Base-by-base conservation (phyloP, 1,140 invertebrate genomes). In the Rhyzopertha dominica region DNA sequence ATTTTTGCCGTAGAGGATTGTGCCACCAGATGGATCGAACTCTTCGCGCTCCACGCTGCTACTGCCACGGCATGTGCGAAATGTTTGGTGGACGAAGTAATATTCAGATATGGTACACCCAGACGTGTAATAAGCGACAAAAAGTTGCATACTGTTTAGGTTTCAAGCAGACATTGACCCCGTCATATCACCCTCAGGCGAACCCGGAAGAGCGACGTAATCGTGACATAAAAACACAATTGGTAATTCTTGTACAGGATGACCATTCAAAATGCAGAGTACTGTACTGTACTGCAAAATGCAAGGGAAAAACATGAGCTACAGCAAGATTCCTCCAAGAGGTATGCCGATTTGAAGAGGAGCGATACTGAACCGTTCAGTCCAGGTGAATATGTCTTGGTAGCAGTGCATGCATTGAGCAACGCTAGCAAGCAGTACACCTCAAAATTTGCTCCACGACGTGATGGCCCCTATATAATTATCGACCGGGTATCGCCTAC, bases 131-230 rank as follows among this genome's bases (percentile, higher is more conserved):
- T 59, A 5, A 51, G 47, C 37, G 53, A 59, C 35, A 59, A 59
- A 53, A 68, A 28, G 32, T 56, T 0, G 49, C 53, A 14, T 50
- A 58, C 37, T 49, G 42, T 9, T 28, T 69, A 2, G 60, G 47
- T 1, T 55, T 69, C 1, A 47, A 47, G 4, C 67, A 69, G 20
- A 46, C 45, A 2, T 42, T 69, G 1, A 66, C 58, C 13, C 60
- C 66, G 1, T 8, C 56, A 2, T 65, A 69, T 43, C 60, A 69
- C 32, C 60, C 70, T 1, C 49, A 61, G 22, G 52, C 63, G 0
- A 71, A 71, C 31, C 67, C 65, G 1, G 63, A 62, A 1, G 69
- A 71, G 47, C 35, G 68, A 1, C 63, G 56, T 16, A 70, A 70
- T 42, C 37, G 62, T 3, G 62, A 67, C 12, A 22, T 72, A 8